These are phyloP conservation scores for Cardiocondyla obscurior DNA, from an alignment of 1,140 invertebrate genomes.

Conservation along the genomic window DNA sequence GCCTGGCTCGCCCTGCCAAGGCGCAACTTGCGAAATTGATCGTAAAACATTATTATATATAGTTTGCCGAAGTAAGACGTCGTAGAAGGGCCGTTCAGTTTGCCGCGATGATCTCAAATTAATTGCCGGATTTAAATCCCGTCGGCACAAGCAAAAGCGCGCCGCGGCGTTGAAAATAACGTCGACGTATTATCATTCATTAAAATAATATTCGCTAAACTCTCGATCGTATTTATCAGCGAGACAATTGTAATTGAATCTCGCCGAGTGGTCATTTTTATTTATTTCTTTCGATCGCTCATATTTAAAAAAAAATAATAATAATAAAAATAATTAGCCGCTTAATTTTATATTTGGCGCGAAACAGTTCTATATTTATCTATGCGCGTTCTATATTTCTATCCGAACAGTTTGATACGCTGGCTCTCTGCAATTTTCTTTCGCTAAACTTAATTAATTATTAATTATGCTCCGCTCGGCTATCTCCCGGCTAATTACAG, in stretches of 20 bases:
- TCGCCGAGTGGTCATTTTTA: too few relatives aligned
- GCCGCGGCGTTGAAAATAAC: background rate
- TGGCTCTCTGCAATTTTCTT: constrained; percentile 8
- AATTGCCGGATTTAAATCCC: background rate
- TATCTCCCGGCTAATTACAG: constrained; percentile 3
- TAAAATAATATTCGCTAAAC: background rate
- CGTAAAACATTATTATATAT: constrained; percentile 76
- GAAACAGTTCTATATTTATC: too few relatives aligned
- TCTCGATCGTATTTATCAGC: background rate
- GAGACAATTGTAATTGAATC: background rate
- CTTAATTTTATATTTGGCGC: too few relatives aligned
- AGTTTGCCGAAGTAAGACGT: constrained; percentile 78
- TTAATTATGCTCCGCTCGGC: background rate
- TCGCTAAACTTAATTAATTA: constrained; percentile 41
- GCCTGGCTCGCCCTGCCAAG: background rate
- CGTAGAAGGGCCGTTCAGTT: background rate
- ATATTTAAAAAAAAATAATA: too few relatives aligned
- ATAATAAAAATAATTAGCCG: too few relatives aligned
- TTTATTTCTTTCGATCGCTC: too few relatives aligned
- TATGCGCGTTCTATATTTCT: background rate
- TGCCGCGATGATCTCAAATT: background rate
- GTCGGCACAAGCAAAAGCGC: background rate
- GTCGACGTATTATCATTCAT: background rate
- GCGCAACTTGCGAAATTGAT: constrained; percentile 36
- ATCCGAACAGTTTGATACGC: background rate